Evolutionary conservation across 2,888 invertebrate genomes (phyloP).

Genomic region (Gasteruption jaculator): DNA sequence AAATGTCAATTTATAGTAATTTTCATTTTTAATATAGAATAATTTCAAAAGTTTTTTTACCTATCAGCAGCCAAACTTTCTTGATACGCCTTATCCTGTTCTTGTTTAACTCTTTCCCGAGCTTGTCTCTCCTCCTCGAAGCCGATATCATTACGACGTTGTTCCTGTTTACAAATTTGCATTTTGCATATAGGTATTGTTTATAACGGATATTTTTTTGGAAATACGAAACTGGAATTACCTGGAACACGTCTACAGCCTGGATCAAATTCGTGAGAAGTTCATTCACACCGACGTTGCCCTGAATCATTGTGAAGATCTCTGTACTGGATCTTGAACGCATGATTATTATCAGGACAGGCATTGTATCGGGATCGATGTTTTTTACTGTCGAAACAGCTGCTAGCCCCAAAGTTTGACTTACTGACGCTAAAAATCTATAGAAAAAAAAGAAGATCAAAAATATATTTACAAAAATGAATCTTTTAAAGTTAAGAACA

Average conservation of each 20-base stretch:
- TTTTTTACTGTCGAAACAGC: slow-evolving; percentile 81
- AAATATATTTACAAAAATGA: not conserved
- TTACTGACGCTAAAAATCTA: slow-evolving; percentile 73
- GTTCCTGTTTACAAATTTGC: slow-evolving; percentile 55
- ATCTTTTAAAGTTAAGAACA: too few species aligned
- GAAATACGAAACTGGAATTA: slow-evolving; percentile 24
- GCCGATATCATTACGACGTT: slow-evolving; percentile 70
- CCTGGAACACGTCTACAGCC: slow-evolving; percentile 74
- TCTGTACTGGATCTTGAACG: slow-evolving; percentile 84
- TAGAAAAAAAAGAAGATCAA: slow-evolving; percentile 15
- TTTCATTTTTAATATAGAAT: too few species aligned
- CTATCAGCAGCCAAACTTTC: slow-evolving; percentile 82
- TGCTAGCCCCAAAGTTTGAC: slow-evolving; percentile 72
- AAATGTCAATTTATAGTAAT: slow-evolving; percentile 30
- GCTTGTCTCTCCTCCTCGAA: slow-evolving; percentile 86
- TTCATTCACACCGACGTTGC: slow-evolving; percentile 87
- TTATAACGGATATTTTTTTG: slow-evolving; percentile 1
- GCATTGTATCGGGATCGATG: slow-evolving; percentile 82
- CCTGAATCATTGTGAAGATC: slow-evolving; percentile 85
- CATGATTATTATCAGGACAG: slow-evolving; percentile 85
- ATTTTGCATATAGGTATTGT: not conserved
- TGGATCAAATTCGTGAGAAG: slow-evolving; percentile 82
- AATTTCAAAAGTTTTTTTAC: slow-evolving; percentile 47
- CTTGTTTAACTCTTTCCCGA: slow-evolving; percentile 82
- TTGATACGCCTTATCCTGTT: slow-evolving; percentile 92